Base-by-base conservation (phyloP, 2,797 vertebrate species). In the Mormyrops attenuatus region DNA sequence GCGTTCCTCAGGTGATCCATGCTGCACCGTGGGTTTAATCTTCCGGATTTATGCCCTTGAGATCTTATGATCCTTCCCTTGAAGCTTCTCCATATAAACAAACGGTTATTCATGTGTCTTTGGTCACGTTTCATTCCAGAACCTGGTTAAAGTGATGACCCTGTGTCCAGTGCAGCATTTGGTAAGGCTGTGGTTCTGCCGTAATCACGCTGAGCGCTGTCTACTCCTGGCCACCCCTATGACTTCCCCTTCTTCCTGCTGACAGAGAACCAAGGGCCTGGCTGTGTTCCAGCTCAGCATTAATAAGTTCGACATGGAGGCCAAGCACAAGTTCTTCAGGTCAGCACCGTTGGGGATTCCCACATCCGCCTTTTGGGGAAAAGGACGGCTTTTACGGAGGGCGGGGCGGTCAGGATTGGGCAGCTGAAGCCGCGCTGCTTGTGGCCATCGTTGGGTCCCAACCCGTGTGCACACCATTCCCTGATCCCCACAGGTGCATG, bases 311-410 rank as follows among this genome's bases (percentile, higher is more conserved):
- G 94, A 96, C 88, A 93, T 93, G 11, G 96, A 97, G 92, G 98
- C 98, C 94, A 99, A 99, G 94, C 96, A 98, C 26, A 97, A 95
- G 1, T 97, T 98, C 91, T 98, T 99, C 95, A 97, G 96, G 98
- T 98, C 94, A 93, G 95, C 73, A 1, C 11, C 38, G 8, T 11
- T 13, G 20, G 60, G 41, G 87, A 69, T 22, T 22, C 8, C 1
- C 1, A 3, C 44, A 11, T 66, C 20, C 53, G 22, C 2, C 17
- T 60, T 3, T 55, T 6, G 30, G 53, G 30, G 17, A 50, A 73
- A 38, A 17, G 66, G 66, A 13, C 3, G 66, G 66, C 4, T 34
- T 15, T 69, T 69, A 69, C 30, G 4, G 26, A 34, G 66, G 66
- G 66, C 13, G 26, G 66, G 66, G 30, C 1, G 30, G 30, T 38